Percentiles rank a stretch among this genome's conserved stretches.
Conservation (phyloP, 1,140 invertebrate genomes). For the Formica selysi region DNA sequence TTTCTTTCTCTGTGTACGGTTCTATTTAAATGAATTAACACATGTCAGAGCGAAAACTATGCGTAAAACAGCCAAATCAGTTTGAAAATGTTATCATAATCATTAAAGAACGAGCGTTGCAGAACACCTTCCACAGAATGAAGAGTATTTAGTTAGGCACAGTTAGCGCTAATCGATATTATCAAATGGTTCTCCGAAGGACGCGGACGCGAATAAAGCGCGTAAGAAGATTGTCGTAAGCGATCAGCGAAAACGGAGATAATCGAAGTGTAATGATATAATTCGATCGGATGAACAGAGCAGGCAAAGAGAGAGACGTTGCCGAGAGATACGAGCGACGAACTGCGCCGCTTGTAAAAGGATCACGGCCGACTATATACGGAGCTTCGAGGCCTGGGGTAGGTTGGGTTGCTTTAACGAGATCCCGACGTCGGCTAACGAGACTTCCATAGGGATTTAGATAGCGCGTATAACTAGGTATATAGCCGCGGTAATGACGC, state of each 20-base stretch:
- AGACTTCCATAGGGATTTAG: slow-evolving; percentile 74
- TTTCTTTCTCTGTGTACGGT: neutral
- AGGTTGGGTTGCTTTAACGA: slow-evolving; percentile 69
- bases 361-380: slow-evolving; percentile 12
- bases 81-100: neutral
- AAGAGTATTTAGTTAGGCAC: slow-evolving; percentile 10
- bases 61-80: neutral
- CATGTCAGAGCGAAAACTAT: neutral
- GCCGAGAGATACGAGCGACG: slow-evolving; percentile 42
- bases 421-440: slow-evolving; percentile 68
- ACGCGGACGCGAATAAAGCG: neutral
- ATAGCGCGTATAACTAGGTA: slow-evolving; percentile 62
- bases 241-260: slow-evolving; percentile 15
- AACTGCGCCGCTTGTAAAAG: slow-evolving; percentile 32
- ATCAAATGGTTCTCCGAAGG: neutral
- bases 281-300: slow-evolving; percentile 56
- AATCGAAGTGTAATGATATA: slow-evolving; percentile 66
- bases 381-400: slow-evolving; percentile 45
- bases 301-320: neutral
- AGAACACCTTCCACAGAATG: neutral
- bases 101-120: neutral
- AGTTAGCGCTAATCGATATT: slow-evolving; percentile 16
- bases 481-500: slow-evolving; percentile 61
- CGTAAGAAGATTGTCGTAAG: slow-evolving; percentile 8
- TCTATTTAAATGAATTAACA: neutral